Conservation (phyloP, 2,888 invertebrate species). For the Oscheius myriophilus region DNA sequence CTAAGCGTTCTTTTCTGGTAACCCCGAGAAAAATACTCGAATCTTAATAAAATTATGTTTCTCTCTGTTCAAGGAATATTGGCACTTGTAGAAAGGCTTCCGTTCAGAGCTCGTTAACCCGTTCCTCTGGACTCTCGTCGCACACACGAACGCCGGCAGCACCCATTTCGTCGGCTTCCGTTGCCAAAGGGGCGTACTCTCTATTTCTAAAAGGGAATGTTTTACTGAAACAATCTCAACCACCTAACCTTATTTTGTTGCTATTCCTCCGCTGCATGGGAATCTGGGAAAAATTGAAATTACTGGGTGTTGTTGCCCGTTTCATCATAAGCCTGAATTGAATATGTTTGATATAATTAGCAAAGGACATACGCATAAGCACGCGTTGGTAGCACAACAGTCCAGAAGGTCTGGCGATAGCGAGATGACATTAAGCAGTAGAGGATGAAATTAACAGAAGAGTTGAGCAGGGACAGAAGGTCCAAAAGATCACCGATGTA, state of each 20-base stretch:
- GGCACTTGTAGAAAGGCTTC: constrained; percentile 16
- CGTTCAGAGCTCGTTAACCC: constrained; percentile 27
- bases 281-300: constrained; percentile 43
- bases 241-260: constrained; percentile 27
- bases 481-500: constrained; percentile 80
- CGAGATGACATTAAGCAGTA: constrained; percentile 80
- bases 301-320: constrained; percentile 38
- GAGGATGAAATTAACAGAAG: constrained; percentile 82
- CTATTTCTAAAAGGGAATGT: constrained; percentile 28
- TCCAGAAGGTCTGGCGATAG: constrained; percentile 62
- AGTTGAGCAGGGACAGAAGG: constrained; percentile 79
- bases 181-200: constrained; percentile 46
- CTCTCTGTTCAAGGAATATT: not conserved
- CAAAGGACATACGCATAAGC: constrained; percentile 37
- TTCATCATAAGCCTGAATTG: constrained; percentile 38
- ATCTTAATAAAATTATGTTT: too few species aligned
- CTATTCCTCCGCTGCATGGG: constrained; percentile 36
- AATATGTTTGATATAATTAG: not conserved
- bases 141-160: constrained; percentile 20
- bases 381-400: constrained; percentile 57
- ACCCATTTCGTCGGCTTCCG: constrained; percentile 29
- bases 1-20: too few species aligned
- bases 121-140: constrained; percentile 25
- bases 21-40: too few species aligned
- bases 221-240: too few species aligned